Evolutionary conservation across 1,140 invertebrate genomes (phyloP).

Genomic region (Globodera rostochiensis): DNA sequence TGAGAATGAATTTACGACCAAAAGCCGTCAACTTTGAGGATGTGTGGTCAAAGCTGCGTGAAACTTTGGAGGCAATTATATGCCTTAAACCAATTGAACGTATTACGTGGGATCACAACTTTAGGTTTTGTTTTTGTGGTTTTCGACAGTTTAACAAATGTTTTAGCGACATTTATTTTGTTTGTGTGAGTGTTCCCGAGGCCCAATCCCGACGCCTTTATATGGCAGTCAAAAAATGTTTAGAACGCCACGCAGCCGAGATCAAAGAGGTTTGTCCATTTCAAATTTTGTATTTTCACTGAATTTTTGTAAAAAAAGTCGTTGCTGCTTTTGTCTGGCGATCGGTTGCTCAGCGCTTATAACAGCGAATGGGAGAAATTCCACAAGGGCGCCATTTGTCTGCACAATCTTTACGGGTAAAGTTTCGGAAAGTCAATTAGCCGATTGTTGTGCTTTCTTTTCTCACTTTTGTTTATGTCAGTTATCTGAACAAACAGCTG

Average conservation of each 20-base stretch:
- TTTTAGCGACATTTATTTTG: slow-evolving; percentile 57
- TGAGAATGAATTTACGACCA: slow-evolving; percentile 48
- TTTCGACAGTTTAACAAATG: slow-evolving; percentile 21
- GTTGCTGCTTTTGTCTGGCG: slow-evolving; percentile 21
- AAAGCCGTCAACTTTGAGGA: slow-evolving; percentile 46
- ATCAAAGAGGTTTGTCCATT: slow-evolving; percentile 11
- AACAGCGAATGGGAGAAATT: slow-evolving; percentile 53
- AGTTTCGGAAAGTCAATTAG: slow-evolving; percentile 30
- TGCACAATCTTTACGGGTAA: slow-evolving; percentile 56
- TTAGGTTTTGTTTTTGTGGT: slow-evolving; percentile 36
- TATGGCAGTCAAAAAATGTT: slow-evolving; percentile 37
- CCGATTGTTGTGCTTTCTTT: neutral
- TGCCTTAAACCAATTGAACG: slow-evolving; percentile 41
- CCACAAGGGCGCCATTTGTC: slow-evolving; percentile 45
- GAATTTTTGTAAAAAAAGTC: neutral
- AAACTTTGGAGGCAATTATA: slow-evolving; percentile 50
- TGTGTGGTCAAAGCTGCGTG: slow-evolving; percentile 42
- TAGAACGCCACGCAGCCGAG: slow-evolving; percentile 36
- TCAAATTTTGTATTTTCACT: neutral
- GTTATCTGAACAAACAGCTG: slow-evolving; percentile 58
- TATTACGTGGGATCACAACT: slow-evolving; percentile 52
- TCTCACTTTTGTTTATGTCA: slow-evolving; percentile 26
- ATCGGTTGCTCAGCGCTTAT: slow-evolving; percentile 46
- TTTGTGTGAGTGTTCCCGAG: slow-evolving; percentile 58
- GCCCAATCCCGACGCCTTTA: slow-evolving; percentile 49